Percentiles rank a stretch among this genome's conserved stretches.
Conservation (phyloP, 2,113 vertebrate genomes). For the Sakesphorus luctuosus region DNA sequence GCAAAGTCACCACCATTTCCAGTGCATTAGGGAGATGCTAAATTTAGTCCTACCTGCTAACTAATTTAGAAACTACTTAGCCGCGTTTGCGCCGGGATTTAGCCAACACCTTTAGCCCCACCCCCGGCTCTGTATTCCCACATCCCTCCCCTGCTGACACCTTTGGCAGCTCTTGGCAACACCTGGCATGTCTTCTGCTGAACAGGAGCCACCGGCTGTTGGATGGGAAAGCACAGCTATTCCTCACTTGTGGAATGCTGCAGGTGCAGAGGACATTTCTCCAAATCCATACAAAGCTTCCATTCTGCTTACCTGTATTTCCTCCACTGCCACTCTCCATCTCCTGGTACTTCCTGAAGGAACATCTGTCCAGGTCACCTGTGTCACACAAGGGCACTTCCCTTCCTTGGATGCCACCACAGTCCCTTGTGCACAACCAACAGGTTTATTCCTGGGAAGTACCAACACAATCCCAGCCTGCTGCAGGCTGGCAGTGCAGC, state of each 20-base stretch:
- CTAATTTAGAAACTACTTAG: background rate
- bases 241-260: background rate
- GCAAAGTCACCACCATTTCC: background rate
- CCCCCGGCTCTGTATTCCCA: background rate
- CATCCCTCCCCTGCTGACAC: background rate
- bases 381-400: background rate
- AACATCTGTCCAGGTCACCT: accelerated
- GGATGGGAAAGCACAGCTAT: background rate
- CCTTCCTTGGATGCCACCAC: background rate
- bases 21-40: background rate
- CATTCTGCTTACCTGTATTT: background rate
- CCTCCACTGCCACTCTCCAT: background rate
- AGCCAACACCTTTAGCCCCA: background rate
- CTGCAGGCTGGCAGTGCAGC: background rate
- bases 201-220: background rate
- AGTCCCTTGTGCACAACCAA: accelerated
- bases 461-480: background rate
- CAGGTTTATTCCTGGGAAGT: background rate
- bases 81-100: background rate
- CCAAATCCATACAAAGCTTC: background rate
- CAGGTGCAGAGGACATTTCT: background rate
- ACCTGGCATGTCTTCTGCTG: background rate
- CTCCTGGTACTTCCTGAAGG: background rate
- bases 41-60: background rate
- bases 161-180: background rate